Evolutionary conservation across 2,888 invertebrate species (phyloP), one percentile per base, ranked within the genome.

Genomic region (Crepidodera aurea): DNA sequence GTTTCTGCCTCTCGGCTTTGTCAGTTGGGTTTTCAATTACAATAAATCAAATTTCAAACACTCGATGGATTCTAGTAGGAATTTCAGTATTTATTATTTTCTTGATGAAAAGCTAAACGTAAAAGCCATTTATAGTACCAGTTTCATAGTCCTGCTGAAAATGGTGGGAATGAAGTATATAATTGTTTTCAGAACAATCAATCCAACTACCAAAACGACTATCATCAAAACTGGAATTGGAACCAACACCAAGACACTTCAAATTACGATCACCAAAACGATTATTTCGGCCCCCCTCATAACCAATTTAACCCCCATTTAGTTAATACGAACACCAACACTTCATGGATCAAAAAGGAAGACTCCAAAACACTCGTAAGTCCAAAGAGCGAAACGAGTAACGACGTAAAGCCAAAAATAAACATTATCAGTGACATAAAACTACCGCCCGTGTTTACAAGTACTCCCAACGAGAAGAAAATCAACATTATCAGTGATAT

Each of bases 351-450:
- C 10, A 80, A 80, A 65, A 77, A 78, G 58, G 80, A 79, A 13
- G 78, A 77, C 8, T 59, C 55, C 3, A 71, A 71, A 19, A 53
- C 71, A 2, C 55, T 70, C 2, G 62, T 68, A 12, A 71, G 75
- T 1, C 67, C 75, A 0, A 80, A 79, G 66, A 69, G 70, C 13
- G 80, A 80, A 57, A 67, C 68, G 1, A 77, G 76, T 61, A 74
- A 71, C 46, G 80, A 81, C 34, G 72, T 73, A 4, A 81, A 81
- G 66, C 81, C 81, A 3, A 81, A 81, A 72, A 81, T 81, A 51
- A 81, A 81, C 57, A 81, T 81, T 16, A 77, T 81, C 25, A 81
- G 81, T 70, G 80, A 81, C 66, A 81, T 81, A 22, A 81, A 80
- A 69, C 68, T 81, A 48, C 79, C 78, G 5, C 72, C 77, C 34